Evolutionary conservation across 2,113 vertebrate genomes (phyloP).

Genomic region (Tautogolabrus adspersus): DNA sequence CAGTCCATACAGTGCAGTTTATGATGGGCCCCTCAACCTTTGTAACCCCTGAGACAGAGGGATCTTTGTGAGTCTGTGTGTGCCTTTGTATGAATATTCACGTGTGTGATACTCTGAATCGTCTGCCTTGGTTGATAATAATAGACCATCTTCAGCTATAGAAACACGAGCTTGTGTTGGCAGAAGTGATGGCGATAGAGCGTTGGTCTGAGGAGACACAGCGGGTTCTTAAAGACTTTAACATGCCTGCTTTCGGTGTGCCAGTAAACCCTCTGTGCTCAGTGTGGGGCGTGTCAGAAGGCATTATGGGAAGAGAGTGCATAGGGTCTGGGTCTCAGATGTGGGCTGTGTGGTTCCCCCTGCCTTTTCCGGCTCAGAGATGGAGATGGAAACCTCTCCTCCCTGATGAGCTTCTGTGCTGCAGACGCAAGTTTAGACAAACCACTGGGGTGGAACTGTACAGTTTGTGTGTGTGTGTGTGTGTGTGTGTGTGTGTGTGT

Average conservation of each 20-base stretch:
- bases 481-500: slow-evolving; percentile 24
- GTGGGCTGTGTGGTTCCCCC: slow-evolving; percentile 72
- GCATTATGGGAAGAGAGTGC: slow-evolving; percentile 60
- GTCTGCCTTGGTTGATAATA: slow-evolving; percentile 67
- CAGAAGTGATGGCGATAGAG: slow-evolving; percentile 50
- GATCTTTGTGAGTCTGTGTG: slow-evolving; percentile 46
- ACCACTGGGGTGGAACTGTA: slow-evolving; percentile 27
- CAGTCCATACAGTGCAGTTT: slow-evolving; percentile 35
- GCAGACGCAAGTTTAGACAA: slow-evolving; percentile 57
- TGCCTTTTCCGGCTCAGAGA: slow-evolving; percentile 57
- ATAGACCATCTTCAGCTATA: slow-evolving; percentile 66
- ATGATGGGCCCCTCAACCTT: slow-evolving; percentile 37
- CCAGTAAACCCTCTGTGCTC: slow-evolving; percentile 43
- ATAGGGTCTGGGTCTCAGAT: slow-evolving; percentile 74
- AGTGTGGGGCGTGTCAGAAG: slow-evolving; percentile 50
- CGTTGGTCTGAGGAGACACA: slow-evolving; percentile 60
- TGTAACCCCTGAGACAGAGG: slow-evolving; percentile 55
- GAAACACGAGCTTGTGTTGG: slow-evolving; percentile 69
- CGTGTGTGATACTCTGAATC: slow-evolving; percentile 26
- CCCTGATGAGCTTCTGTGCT: slow-evolving; percentile 66
- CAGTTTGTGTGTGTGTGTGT: slow-evolving; percentile 12
- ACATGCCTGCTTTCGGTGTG: slow-evolving; percentile 55
- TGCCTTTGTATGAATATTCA: slow-evolving; percentile 21
- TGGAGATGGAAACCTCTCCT: slow-evolving; percentile 61
- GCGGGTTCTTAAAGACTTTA: slow-evolving; percentile 69